phyloP scores from a whole-genome alignment of 2,797 vertebrate species.

The Hippopotamyrus pictus region DNA sequence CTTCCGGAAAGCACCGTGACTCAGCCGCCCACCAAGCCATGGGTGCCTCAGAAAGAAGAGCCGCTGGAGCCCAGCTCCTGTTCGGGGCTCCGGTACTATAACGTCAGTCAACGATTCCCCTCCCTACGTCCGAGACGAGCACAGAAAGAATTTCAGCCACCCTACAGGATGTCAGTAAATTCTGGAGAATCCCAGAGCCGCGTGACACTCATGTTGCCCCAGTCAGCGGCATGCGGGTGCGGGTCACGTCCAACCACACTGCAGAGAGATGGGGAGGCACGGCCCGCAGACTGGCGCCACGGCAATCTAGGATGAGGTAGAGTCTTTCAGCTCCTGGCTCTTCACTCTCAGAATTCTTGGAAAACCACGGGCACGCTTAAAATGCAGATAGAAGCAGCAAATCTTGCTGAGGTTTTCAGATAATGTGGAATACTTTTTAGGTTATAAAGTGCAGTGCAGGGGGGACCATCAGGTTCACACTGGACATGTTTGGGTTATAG shows the following conservation, averaged over 20 bases:
- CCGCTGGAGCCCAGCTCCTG: constrained; percentile 15
- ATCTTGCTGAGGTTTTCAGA: neutral
- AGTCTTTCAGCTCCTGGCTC: constrained; percentile 12
- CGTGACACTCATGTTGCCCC: neutral
- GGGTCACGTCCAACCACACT: neutral
- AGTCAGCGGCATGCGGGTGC: neutral
- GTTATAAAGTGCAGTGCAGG: neutral
- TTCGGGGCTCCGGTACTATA: constrained; percentile 8
- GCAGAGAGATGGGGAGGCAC: constrained; percentile 11
- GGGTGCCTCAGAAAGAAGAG: constrained; percentile 11
- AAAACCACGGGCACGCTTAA: neutral
- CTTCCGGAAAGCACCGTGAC: neutral
- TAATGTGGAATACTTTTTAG: neutral
- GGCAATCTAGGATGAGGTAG: constrained; percentile 10
- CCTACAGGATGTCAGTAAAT: constrained; percentile 11
- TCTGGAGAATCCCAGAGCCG: constrained; percentile 19
- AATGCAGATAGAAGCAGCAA: neutral
- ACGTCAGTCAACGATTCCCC: constrained; percentile 6
- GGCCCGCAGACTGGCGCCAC: constrained; percentile 21
- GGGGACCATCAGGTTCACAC: neutral
- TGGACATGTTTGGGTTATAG: neutral
- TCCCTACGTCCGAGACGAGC: constrained; percentile 25
- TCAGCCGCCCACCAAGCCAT: neutral
- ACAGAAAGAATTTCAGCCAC: constrained; percentile 12
- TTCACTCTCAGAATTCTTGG: neutral